Base-by-base conservation (phyloP, 1,140 invertebrate species). In the Nixonia krombeini region DNA sequence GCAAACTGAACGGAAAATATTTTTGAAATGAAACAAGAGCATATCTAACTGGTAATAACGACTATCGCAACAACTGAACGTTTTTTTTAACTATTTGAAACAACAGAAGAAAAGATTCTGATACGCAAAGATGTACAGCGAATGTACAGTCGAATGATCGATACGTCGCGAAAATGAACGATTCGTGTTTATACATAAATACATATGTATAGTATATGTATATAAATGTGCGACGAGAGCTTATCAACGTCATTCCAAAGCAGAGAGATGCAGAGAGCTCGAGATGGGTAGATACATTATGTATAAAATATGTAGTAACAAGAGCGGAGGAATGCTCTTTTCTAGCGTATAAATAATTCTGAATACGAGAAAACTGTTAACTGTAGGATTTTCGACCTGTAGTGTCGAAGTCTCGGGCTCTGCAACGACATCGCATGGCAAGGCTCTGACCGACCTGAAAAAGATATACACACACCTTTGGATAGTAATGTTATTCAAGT, bases 371-470 rank as follows among this genome's bases (percentile, higher is more conserved):
- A 49, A 67, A 68, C 66, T 67, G 38, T 17, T 66, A 67, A 68
- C 35, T 66, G 71, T 62, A 72, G 65, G 15, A 62, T 51, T 71
- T 77, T 81, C 82, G 82, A 85, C 84, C 84, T 85, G 84, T 83
- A 82, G 77, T 85, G 84, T 84, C 84, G 82, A 83, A 83, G 77
- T 82, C 84, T 84, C 66, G 82, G 82, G 67, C 79, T 85, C 82
- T 78, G 83, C 80, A 80, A 75, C 81, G 82, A 84, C 83, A 85
- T 85, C 81, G 81, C 82, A 84, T 85, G 82, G 80, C 79, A 84
- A 79, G 77, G 77, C 55, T 66, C 72, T 80, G 81, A 76, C 75
- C 76, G 74, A 85, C 77, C 83, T 85, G 82, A 45, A 84, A 85
- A 84, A 84, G 68, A 84, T 41, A 82, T 51, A 82, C 61, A 82